phyloP scores from a whole-genome alignment of 1,140 invertebrate species.

The Neoseiulus cucumeris region DNA sequence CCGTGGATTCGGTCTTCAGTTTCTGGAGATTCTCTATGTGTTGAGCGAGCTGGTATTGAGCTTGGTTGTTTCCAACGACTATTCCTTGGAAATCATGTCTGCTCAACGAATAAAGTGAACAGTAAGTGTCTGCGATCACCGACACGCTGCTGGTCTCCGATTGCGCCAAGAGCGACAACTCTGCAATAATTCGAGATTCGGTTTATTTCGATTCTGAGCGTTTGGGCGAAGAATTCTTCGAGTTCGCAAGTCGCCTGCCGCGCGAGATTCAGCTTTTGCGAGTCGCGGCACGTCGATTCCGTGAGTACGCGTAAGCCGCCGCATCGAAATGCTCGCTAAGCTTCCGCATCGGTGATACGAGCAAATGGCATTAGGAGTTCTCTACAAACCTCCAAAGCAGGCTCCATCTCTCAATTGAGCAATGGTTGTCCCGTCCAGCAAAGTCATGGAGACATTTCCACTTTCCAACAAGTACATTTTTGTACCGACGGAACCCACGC shows the following conservation, averaged over 20 bases:
- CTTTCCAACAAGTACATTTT: constrained; percentile 99
- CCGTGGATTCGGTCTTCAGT: no score
- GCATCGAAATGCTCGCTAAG: background rate
- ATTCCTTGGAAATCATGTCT: background rate
- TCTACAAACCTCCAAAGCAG: constrained; percentile 57
- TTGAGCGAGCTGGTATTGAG: no score
- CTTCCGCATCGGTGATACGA: background rate
- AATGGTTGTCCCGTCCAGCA: constrained; percentile 86
- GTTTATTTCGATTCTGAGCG: background rate
- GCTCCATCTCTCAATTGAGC: constrained; percentile 94
- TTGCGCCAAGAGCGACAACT: background rate
- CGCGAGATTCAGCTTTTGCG: no score
- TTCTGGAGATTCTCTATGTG: no score
- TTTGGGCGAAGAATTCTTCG: background rate
- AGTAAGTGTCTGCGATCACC: background rate
- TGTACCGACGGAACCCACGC: constrained; percentile 45
- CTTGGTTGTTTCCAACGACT: background rate
- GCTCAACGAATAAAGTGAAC: background rate
- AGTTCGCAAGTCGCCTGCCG: no score
- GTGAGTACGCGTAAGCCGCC: background rate
- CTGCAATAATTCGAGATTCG: background rate
- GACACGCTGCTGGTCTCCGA: background rate
- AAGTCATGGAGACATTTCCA: constrained; percentile 92
- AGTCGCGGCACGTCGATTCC: background rate
- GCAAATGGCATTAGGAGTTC: no score